Evolutionary conservation across 2,797 vertebrate genomes (phyloP).

Genomic region (Cossypha polioptera): DNA sequence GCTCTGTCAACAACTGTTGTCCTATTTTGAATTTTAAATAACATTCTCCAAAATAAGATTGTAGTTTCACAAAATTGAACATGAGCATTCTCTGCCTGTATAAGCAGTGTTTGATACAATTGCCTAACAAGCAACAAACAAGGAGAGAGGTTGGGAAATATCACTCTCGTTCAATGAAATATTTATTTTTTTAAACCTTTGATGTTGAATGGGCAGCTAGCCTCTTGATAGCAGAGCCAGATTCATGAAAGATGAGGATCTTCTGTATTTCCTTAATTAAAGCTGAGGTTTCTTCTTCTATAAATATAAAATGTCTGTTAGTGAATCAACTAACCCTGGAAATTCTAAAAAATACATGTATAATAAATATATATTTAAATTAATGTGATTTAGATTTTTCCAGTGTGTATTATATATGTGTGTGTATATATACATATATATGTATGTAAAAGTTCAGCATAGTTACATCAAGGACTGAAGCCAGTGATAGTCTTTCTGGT

Average conservation of each 20-base stretch:
- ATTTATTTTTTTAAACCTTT: not conserved
- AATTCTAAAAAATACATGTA: not conserved
- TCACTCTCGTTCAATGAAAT: not conserved
- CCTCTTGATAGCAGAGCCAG: not conserved
- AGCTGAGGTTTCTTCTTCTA: not conserved
- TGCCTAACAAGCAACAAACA: not conserved
- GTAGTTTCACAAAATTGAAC: not conserved
- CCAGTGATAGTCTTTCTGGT: not conserved
- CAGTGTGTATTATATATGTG: not conserved
- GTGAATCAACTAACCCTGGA: not conserved
- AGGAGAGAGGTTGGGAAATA: not conserved
- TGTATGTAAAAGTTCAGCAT: not conserved
- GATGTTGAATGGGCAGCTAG: not conserved
- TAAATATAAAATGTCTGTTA: not conserved
- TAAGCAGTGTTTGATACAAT: not conserved
- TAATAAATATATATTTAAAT: not conserved
- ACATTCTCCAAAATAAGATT: not conserved
- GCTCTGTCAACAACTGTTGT: slow-evolving; percentile 34
- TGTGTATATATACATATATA: rapidly evolving
- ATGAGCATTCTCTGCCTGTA: not conserved
- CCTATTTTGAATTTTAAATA: slow-evolving; percentile 29
- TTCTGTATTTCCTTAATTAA: not conserved
- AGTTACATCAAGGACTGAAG: not conserved
- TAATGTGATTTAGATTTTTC: not conserved
- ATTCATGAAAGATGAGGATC: not conserved